phyloP scores from a whole-genome alignment of 2,888 invertebrate species.

The Escarpia spicata region DNA sequence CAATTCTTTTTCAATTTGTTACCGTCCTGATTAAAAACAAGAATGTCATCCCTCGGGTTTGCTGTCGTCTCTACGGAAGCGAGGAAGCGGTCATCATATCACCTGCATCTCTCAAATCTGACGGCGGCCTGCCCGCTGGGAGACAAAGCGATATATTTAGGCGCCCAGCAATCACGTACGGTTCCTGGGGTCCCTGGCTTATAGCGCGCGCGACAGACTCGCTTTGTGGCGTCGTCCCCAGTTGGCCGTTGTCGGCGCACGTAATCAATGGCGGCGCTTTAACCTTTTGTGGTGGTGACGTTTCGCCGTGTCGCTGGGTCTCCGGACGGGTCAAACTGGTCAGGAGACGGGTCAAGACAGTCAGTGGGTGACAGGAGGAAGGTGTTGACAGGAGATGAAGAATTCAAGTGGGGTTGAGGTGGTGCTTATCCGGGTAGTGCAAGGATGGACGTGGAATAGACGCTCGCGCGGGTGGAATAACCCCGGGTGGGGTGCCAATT shows the following conservation, averaged over 20 bases:
- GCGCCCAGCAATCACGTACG: constrained; percentile 8
- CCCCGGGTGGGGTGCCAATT: too few species aligned
- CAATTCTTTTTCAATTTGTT: constrained; percentile 5
- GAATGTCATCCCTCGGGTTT: neutral
- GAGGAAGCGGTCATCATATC: neutral
- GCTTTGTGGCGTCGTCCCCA: neutral
- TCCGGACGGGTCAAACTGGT: neutral
- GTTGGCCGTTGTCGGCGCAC: neutral
- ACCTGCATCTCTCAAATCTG: constrained; percentile 16
- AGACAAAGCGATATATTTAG: neutral
- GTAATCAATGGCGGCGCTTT: neutral
- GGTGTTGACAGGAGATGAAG: neutral
- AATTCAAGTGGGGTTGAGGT: neutral
- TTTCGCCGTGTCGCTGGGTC: neutral
- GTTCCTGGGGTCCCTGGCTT: neutral
- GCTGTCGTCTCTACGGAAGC: neutral
- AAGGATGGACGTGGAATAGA: too few species aligned
- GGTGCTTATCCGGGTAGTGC: neutral
- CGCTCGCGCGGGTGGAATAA: too few species aligned
- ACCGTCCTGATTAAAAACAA: neutral
- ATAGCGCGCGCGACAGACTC: neutral
- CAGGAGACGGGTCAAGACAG: neutral
- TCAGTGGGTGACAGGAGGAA: neutral
- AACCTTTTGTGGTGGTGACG: neutral
- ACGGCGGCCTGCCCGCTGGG: neutral